Evolutionary conservation across 2,888 invertebrate genomes (phyloP).

Genomic region (Quadroppia sp.): DNA sequence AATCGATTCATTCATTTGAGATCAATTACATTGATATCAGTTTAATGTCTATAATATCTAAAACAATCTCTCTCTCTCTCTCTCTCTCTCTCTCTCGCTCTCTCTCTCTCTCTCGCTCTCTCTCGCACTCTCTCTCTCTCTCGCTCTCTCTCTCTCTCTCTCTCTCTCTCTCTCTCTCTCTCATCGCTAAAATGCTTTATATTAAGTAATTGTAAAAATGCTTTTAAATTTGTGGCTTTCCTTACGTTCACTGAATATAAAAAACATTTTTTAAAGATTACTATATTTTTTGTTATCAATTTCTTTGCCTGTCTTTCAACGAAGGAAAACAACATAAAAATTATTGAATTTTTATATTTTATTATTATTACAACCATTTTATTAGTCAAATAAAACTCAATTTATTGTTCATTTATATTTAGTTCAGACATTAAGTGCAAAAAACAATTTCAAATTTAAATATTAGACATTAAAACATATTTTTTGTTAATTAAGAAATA

Average conservation of each 20-base stretch:
- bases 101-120: not conserved
- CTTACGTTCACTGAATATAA: conserved; percentile 17
- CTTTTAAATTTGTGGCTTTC: conserved; percentile 28
- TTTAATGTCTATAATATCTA: not conserved
- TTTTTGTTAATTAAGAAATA: conserved; percentile 7
- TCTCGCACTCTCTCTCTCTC: not conserved
- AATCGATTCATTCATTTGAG: not conserved
- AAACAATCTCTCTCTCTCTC: not conserved
- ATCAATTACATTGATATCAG: conserved; percentile 30
- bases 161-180: not conserved
- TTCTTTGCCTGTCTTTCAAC: not conserved
- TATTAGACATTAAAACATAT: not conserved
- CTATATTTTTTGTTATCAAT: not conserved
- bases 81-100: not conserved
- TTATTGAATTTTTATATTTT: not conserved
- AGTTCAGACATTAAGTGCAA: not conserved
- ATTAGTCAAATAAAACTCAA: not conserved
- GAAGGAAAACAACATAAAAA: not conserved
- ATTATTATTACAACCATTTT: not conserved
- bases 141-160: not conserved
- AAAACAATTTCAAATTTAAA: no score
- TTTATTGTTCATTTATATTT: not conserved
- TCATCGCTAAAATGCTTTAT: not conserved
- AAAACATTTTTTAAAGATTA: not conserved
- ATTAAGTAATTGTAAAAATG: conserved; percentile 2